These are phyloP conservation scores for Philonicus albiceps DNA, from an alignment of 2,888 invertebrate genomes.

Conservation along the genomic window DNA sequence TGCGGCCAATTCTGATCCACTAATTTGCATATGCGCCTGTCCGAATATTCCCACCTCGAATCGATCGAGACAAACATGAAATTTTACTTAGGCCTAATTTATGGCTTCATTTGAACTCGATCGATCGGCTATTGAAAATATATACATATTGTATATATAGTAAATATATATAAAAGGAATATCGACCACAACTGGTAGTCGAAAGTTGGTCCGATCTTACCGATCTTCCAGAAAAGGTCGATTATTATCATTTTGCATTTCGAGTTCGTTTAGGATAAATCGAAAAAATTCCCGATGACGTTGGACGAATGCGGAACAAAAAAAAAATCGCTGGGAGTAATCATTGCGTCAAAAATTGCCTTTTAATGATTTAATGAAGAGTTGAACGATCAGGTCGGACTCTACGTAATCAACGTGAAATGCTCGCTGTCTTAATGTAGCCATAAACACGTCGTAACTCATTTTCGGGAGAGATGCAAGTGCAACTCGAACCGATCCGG, in stretches of 20 bases:
- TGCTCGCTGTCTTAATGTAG: constrained; percentile 15
- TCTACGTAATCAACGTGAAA: neutral
- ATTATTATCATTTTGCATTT: constrained; percentile 30
- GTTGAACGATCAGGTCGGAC: constrained; percentile 24
- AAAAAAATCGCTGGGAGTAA: neutral
- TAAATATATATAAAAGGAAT: neutral
- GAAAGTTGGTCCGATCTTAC: neutral
- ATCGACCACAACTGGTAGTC: neutral
- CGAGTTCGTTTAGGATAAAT: constrained; percentile 12
- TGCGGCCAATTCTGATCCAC: neutral
- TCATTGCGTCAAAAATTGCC: constrained; percentile 35
- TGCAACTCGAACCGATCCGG: neutral
- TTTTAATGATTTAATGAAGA: constrained; percentile 41
- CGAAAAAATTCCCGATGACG: constrained; percentile 7
- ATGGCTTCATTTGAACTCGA: constrained; percentile 34
- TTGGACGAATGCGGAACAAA: neutral
- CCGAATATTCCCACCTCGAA: constrained; percentile 8
- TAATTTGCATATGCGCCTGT: constrained; percentile 35
- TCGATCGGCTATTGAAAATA: constrained; percentile 1
- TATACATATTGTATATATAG: neutral
- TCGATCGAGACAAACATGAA: constrained; percentile 37
- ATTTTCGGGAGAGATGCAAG: constrained; percentile 26
- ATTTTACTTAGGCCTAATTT: constrained; percentile 40
- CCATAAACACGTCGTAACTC: constrained; percentile 38
- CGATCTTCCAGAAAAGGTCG: neutral